These are phyloP conservation scores for Brachymystax lenok DNA, from an alignment of 2,797 vertebrate genomes.

Conservation along the genomic window DNA sequence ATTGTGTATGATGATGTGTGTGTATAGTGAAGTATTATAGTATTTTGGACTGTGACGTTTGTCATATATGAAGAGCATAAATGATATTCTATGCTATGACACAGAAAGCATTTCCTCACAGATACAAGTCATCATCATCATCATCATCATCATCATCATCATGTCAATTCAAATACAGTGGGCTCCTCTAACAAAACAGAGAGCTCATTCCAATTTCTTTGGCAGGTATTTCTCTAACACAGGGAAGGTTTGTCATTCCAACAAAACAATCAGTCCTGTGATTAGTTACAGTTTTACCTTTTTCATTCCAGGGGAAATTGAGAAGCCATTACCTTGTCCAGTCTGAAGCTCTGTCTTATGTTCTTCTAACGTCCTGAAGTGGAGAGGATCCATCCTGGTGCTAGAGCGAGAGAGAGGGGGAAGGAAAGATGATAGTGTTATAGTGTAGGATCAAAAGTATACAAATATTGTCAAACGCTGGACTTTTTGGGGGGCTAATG, in stretches of 20 bases:
- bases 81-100: not conserved
- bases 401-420: too few relatives aligned
- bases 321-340: too few relatives aligned
- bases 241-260: too few relatives aligned
- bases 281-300: too few relatives aligned
- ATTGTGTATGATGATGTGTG: too few relatives aligned
- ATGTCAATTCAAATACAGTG: not conserved
- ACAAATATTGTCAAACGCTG: not conserved
- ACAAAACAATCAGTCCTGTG: too few relatives aligned
- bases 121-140: not conserved
- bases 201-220: not conserved
- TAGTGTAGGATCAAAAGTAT: too few relatives aligned
- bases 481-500: not conserved
- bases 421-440: too few relatives aligned
- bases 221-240: not conserved
- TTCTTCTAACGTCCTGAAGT: conserved; percentile 19
- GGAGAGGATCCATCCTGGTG: conserved; percentile 23
- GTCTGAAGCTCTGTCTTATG: not conserved
- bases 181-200: not conserved
- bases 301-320: too few relatives aligned
- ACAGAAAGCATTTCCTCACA: not conserved
- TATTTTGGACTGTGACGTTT: not conserved
- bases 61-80: not conserved
- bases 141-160: too few relatives aligned
- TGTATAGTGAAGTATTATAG: not conserved